A percentile compares a stretch with the other conserved stretches of the same genome.
These are phyloP conservation scores for Ommatoiulus sabulosus DNA, from an alignment of 2,888 invertebrate species.

Conservation along the genomic window DNA sequence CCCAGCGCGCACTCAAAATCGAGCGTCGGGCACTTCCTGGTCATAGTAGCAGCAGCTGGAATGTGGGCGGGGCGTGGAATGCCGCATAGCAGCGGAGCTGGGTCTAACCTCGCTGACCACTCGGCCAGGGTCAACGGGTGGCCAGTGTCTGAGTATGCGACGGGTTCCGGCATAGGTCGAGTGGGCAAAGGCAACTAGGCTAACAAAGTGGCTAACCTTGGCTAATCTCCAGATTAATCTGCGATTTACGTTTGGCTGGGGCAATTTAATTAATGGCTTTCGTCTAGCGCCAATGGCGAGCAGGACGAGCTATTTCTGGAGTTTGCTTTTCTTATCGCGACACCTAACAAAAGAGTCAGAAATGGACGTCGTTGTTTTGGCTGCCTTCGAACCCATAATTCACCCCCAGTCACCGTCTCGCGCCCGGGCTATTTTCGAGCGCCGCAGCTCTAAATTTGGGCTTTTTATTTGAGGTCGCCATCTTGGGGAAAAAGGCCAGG, in stretches of 20 bases:
- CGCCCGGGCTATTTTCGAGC: background rate
- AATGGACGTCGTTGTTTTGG: too few species aligned
- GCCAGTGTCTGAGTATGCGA: background rate
- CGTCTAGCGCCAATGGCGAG: background rate
- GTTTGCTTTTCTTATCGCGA: background rate
- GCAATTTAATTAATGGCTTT: conserved; percentile 22
- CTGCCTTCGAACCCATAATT: conserved; percentile 5
- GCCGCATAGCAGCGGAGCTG: background rate
- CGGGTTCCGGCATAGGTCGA: background rate
- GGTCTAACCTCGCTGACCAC: background rate
- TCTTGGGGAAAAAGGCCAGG: background rate
- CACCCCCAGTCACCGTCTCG: background rate
- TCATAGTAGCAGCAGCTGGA: too few species aligned
- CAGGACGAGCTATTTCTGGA: background rate
- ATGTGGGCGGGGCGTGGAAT: conserved; percentile 1
- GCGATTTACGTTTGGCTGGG: background rate
- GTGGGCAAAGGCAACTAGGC: too few species aligned
- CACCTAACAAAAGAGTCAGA: too few species aligned
- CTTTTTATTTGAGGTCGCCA: background rate
- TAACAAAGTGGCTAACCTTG: background rate
- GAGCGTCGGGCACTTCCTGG: too few species aligned
- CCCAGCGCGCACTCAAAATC: background rate
- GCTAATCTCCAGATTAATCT: conserved; percentile 25
- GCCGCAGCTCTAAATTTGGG: background rate
- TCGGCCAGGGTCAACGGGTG: conserved; percentile 34